phyloP scores from a whole-genome alignment of 1,140 invertebrate genomes.

The Anoplophora glabripennis region DNA sequence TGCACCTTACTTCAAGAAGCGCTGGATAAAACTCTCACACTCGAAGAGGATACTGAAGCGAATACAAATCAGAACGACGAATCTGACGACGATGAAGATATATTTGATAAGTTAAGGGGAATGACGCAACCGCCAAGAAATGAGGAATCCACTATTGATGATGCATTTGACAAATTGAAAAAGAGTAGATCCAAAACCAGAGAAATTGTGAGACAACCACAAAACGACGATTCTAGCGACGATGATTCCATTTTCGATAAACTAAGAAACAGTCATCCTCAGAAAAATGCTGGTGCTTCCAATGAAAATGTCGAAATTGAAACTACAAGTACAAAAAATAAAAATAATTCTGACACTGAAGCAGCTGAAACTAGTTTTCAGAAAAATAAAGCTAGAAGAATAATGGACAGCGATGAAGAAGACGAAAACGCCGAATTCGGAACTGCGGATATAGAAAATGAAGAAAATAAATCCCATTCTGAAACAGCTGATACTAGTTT shows the following conservation, averaged over 20 bases:
- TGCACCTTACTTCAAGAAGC: slow-evolving; percentile 49
- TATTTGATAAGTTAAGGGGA: slow-evolving; percentile 42
- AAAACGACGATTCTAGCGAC: slow-evolving; percentile 22
- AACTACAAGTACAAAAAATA: neutral
- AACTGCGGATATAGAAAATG: neutral
- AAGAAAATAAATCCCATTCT: neutral
- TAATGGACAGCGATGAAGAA: slow-evolving; percentile 31
- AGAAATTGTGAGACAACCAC: neutral
- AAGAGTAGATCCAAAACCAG: neutral
- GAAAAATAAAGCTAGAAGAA: slow-evolving; percentile 15
- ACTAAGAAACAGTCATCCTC: neutral
- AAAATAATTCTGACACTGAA: neutral
- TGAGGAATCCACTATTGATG: slow-evolving; percentile 25
- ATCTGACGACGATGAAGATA: slow-evolving; percentile 39
- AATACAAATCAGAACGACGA: slow-evolving; percentile 15
- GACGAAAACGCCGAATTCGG: too few relatives aligned
- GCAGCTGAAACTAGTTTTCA: slow-evolving; percentile 6
- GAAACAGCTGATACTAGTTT: slow-evolving; percentile 7
- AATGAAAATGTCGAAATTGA: neutral
- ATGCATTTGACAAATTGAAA: slow-evolving; percentile 25
- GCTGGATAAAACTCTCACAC: slow-evolving; percentile 47
- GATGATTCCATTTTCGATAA: slow-evolving; percentile 15
- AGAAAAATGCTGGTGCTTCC: slow-evolving; percentile 9
- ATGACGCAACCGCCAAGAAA: slow-evolving; percentile 1
- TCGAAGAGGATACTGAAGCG: slow-evolving; percentile 24